Conservation (phyloP, 2,888 invertebrate genomes). For the Nomada fucata region DNA sequence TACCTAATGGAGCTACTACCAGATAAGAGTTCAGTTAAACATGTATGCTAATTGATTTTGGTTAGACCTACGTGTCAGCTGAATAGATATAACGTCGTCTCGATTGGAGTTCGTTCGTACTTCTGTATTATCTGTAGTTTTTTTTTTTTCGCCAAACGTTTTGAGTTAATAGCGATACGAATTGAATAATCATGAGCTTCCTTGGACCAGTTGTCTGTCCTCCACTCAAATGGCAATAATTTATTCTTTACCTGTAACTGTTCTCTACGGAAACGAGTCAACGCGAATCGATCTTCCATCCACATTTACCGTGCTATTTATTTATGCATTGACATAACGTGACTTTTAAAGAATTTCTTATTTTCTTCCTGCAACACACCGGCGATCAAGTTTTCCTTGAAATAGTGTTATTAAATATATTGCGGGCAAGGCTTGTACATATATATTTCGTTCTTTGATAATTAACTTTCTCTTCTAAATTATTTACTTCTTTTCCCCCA, state of each 20-base stretch:
- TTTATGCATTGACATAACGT: not conserved
- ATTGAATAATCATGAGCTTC: not conserved
- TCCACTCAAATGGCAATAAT: not conserved
- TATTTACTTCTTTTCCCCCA: not conserved
- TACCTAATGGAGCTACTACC: not conserved
- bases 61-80: slow-evolving; percentile 5
- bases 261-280: slow-evolving; percentile 10
- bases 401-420: too few species aligned
- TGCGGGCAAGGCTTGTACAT: too few species aligned
- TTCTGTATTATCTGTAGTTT: not conserved
- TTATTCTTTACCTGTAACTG: slow-evolving; percentile 28
- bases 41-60: slow-evolving; percentile 2
- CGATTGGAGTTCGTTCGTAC: not conserved
- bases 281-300: slow-evolving; percentile 7
- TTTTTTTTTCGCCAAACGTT: too few species aligned
- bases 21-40: not conserved
- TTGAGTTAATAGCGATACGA: not conserved
- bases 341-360: not conserved
- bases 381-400: too few species aligned
- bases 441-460: too few species aligned
- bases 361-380: not conserved
- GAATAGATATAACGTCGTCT: not conserved
- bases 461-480: not conserved
- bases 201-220: not conserved
- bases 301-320: not conserved